Evolutionary conservation across 2,113 vertebrate genomes (phyloP).

Genomic region (Lepisosteus oculatus): DNA sequence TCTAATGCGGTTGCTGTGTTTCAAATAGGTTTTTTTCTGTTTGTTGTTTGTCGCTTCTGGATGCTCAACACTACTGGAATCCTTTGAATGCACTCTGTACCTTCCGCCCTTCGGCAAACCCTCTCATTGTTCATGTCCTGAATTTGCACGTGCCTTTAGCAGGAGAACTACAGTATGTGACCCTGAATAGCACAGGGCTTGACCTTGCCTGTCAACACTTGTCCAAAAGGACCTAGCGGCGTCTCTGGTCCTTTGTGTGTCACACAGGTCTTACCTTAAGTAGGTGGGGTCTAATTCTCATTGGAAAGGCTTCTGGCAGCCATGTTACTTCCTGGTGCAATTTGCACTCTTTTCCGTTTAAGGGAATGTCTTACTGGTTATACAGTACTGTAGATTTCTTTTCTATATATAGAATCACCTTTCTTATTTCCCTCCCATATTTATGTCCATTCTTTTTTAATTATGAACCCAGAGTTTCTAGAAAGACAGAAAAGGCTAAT

Average conservation of each 20-base stretch:
- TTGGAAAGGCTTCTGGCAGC: constrained; percentile 44
- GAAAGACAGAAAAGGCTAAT: too few relatives aligned
- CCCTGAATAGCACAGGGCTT: constrained; percentile 38
- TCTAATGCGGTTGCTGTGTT: not conserved
- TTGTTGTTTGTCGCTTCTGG: constrained; percentile 27
- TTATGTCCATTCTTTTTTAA: too few relatives aligned
- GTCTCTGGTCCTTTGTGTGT: constrained; percentile 20
- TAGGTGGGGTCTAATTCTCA: constrained; percentile 32
- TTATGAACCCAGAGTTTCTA: too few relatives aligned
- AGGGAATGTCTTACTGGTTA: constrained; percentile 3
- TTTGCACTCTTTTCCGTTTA: constrained; percentile 46
- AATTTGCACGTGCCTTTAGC: constrained; percentile 19
- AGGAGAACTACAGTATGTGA: constrained; percentile 35
- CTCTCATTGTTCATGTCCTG: not conserved
- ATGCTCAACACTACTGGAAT: constrained; percentile 18
- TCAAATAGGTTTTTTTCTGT: not conserved
- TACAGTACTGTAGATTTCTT: not conserved
- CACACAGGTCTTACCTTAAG: constrained; percentile 20
- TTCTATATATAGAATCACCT: not conserved
- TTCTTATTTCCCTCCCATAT: not conserved
- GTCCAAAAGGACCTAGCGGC: constrained; percentile 27
- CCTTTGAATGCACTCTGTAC: constrained; percentile 41
- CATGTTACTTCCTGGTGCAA: constrained; percentile 40
- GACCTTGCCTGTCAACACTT: constrained; percentile 53
- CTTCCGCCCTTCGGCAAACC: constrained; percentile 41